Evolutionary conservation across 64 coral and sea anemone genomes (phyloP).

Genomic region (Porites lutea): DNA sequence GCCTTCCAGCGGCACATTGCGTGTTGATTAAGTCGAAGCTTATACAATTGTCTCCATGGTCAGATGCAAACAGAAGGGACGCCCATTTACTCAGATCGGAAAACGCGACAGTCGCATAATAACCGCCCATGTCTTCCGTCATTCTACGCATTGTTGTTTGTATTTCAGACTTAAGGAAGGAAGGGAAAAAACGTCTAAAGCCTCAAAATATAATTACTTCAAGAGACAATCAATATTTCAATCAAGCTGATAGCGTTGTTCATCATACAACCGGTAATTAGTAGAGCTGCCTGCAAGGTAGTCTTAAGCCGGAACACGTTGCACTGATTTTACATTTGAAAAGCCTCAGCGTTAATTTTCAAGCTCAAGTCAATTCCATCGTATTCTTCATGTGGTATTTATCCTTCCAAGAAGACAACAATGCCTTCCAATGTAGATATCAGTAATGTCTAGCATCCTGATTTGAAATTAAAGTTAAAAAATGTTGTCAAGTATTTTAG

Average conservation of each 20-base stretch:
- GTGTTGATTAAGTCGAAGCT: neutral
- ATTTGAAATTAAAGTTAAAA: too few relatives aligned
- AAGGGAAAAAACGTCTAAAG: neutral
- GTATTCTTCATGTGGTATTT: neutral
- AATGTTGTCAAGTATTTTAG: too few relatives aligned
- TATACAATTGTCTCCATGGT: neutral
- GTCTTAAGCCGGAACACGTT: neutral
- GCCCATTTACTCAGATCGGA: neutral
- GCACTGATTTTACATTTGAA: constrained; percentile 49
- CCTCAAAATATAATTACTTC: constrained; percentile 10
- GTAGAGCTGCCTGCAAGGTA: neutral
- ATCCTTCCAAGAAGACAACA: too few relatives aligned
- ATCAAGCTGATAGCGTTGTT: neutral
- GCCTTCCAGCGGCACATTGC: constrained; percentile 31
- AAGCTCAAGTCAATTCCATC: neutral
- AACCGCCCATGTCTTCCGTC: constrained; percentile 1
- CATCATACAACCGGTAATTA: constrained; percentile 28
- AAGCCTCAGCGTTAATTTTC: neutral
- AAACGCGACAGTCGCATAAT: neutral
- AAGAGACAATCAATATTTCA: neutral
- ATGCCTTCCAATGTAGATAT: too few relatives aligned
- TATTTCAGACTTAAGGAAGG: neutral
- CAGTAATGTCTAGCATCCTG: too few relatives aligned
- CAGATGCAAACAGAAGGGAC: neutral
- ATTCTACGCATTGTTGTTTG: neutral